Percentiles rank a stretch among this genome's conserved stretches.
Conservation (phyloP, 2,797 vertebrate species). For the Macroramphosus scolopax region DNA sequence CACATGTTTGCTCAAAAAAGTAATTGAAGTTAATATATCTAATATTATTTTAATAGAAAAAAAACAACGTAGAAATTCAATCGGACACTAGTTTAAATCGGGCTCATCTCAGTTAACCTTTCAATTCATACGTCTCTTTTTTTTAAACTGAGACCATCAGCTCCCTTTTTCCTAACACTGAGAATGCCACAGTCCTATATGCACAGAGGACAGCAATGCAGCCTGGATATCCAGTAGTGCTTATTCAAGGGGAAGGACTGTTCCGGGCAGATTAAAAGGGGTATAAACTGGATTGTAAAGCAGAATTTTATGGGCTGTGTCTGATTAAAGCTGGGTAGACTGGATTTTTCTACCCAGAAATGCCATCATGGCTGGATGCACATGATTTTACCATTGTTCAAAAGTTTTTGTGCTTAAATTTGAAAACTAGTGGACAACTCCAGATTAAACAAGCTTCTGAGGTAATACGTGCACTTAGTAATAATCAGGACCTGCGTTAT, state of each 20-base stretch:
- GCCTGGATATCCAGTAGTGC: slow-evolving; percentile 25
- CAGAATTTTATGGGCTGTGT: slow-evolving; percentile 58
- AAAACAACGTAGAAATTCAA: no score
- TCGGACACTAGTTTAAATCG: no score
- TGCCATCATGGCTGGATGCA: slow-evolving; percentile 24
- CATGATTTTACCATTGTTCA: slow-evolving; percentile 9
- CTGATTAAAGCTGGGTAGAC: slow-evolving; percentile 50
- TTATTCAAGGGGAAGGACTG: slow-evolving; percentile 42
- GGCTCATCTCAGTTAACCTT: no score
- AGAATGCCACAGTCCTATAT: slow-evolving; percentile 11
- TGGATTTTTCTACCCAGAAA: slow-evolving; percentile 35
- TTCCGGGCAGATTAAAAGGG: slow-evolving; percentile 38
- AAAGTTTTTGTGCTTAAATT: no score
- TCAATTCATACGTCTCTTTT: no score
- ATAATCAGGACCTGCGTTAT: no score
- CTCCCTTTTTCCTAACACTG: slow-evolving; percentile 2
- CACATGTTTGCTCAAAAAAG: no score
- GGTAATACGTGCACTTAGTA: no score
- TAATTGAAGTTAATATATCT: no score
- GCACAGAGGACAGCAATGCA: slow-evolving; percentile 9
- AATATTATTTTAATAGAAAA: no score
- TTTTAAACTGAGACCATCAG: no score
- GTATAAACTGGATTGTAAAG: slow-evolving; percentile 63
- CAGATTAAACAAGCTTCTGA: slow-evolving; percentile 8
- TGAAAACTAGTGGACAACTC: slow-evolving; percentile 10